These are phyloP conservation scores for Vanessa atalanta DNA, from an alignment of 1,140 invertebrate species.

Conservation along the genomic window DNA sequence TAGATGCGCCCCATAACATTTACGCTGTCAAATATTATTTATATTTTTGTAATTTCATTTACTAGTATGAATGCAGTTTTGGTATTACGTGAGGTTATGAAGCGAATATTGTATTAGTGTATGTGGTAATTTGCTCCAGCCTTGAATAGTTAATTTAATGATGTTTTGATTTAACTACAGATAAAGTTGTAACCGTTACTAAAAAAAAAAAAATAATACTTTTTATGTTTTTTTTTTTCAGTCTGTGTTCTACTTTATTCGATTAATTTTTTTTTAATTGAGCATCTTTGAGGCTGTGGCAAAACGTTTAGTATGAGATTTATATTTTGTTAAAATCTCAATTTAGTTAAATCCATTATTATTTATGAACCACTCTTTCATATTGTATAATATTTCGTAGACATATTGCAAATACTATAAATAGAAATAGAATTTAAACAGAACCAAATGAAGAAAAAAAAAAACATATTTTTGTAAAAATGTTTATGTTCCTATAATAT, in stretches of 20 bases:
- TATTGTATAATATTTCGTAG: constrained; percentile 29
- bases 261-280: neutral
- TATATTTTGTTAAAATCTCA: constrained; percentile 7
- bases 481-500: constrained; percentile 68
- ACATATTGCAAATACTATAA: constrained; percentile 41
- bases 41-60: constrained; percentile 40
- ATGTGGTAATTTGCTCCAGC: constrained; percentile 6
- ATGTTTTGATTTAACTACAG: neutral
- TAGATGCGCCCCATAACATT: constrained; percentile 10
- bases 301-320: constrained; percentile 6
- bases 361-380: constrained; percentile 23
- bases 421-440: constrained; percentile 48
- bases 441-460: constrained; percentile 54
- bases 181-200: too few species aligned
- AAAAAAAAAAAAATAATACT: too few species aligned
- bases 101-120: neutral
- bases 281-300: neutral
- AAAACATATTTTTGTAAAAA: constrained; percentile 71
- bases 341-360: constrained; percentile 28
- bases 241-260: too few species aligned
- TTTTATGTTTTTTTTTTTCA: too few species aligned
- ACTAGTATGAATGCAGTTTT: neutral
- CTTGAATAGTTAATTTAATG: neutral
- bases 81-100: neutral
- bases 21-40: constrained; percentile 33